phyloP scores from a whole-genome alignment of 2,797 vertebrate species.

The Pangasius krempfi region DNA sequence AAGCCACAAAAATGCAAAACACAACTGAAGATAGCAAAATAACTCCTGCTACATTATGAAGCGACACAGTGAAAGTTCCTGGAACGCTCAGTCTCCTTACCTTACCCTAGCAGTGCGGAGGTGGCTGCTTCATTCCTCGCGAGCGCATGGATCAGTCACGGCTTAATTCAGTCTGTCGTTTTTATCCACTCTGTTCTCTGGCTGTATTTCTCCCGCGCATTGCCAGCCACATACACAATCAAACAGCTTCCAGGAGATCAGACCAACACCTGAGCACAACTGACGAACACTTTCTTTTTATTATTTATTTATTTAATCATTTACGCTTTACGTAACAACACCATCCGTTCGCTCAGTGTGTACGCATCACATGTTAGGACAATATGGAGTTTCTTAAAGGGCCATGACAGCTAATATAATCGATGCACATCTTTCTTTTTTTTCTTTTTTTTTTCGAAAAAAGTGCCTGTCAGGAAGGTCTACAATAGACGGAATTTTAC shows the following conservation, averaged over 20 bases:
- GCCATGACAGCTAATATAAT: constrained; percentile 65
- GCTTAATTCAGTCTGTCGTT: neutral
- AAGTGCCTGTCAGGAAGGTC: neutral
- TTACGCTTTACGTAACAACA: constrained; percentile 79
- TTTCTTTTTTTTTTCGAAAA: neutral
- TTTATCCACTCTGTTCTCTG: constrained; percentile 6
- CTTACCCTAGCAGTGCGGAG: neutral
- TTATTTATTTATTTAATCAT: constrained; percentile 78
- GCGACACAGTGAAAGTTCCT: neutral
- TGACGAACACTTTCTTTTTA: constrained; percentile 37
- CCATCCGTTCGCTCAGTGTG: constrained; percentile 80
- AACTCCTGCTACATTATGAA: too few relatives aligned
- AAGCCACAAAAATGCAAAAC: neutral
- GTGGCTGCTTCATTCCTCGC: neutral
- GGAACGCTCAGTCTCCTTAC: neutral
- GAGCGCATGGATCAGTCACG: constrained; percentile 11
- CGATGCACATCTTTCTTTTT: neutral
- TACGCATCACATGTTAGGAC: constrained; percentile 81
- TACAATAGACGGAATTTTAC: too few relatives aligned
- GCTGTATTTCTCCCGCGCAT: constrained; percentile 5
- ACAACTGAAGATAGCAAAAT: neutral
- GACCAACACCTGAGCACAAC: constrained; percentile 29
- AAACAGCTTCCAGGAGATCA: constrained; percentile 10
- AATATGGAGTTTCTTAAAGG: constrained; percentile 89
- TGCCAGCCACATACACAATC: constrained; percentile 24